These are phyloP conservation scores for Hybos culiciformis DNA, from an alignment of 2,888 invertebrate species.

Conservation along the genomic window DNA sequence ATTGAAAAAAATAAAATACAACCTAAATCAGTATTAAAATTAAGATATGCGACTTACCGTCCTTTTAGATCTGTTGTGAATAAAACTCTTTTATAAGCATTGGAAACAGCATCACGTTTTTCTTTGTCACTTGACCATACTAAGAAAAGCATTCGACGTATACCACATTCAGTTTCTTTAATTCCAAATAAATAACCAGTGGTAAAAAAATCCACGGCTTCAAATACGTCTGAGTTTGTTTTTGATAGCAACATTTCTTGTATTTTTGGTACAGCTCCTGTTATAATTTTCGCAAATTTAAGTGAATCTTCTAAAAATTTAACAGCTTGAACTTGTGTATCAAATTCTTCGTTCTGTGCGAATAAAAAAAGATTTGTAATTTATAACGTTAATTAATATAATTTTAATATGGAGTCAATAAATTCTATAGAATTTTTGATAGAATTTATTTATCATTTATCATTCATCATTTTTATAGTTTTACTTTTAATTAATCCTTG, in stretches of 20 bases:
- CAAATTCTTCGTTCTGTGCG: slow-evolving; percentile 39
- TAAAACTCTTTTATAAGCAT: slow-evolving; percentile 49
- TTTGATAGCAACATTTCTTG: slow-evolving; percentile 59
- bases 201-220: slow-evolving; percentile 80
- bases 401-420: no score
- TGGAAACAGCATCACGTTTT: slow-evolving; percentile 56
- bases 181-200: slow-evolving; percentile 65
- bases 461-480: no score
- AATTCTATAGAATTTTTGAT: no score
- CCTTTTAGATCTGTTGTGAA: slow-evolving; percentile 32
- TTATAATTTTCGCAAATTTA: slow-evolving; percentile 36
- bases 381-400: not conserved
- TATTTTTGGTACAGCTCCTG: slow-evolving; percentile 44
- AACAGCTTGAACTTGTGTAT: slow-evolving; percentile 48
- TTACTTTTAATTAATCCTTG: no score
- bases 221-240: slow-evolving; percentile 65
- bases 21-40: not conserved
- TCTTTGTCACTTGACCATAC: slow-evolving; percentile 71
- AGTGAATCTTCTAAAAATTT: slow-evolving; percentile 56
- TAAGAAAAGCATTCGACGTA: slow-evolving; percentile 61
- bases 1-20: not conserved
- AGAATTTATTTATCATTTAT: no score
- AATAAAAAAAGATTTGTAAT: slow-evolving; percentile 3
- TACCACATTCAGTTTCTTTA: slow-evolving; percentile 54
- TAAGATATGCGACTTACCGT: slow-evolving; percentile 16